These are phyloP conservation scores for Drosophila kanapiae DNA, from an alignment of 1,140 invertebrate species.

Conservation along the genomic window DNA sequence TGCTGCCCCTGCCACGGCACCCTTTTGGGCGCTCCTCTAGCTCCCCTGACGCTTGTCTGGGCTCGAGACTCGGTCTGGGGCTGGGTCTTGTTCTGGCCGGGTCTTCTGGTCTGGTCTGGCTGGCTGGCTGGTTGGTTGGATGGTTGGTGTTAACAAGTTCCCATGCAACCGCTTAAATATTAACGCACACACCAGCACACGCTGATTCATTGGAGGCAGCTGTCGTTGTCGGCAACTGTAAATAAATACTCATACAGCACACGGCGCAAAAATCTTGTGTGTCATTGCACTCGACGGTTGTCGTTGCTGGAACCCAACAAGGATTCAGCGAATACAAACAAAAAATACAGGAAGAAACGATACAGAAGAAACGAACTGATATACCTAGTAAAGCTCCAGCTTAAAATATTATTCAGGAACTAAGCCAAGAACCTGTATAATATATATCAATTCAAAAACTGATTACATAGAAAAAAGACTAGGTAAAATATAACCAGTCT, in stretches of 20 bases:
- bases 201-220: constrained; percentile 35
- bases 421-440: too few species aligned
- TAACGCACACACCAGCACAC: constrained; percentile 63
- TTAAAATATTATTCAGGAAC: background rate
- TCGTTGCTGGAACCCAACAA: constrained; percentile 23
- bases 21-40: constrained; percentile 5
- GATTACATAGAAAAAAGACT: background rate
- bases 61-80: constrained; percentile 23
- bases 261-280: constrained; percentile 72
- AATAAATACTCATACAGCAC: constrained; percentile 82
- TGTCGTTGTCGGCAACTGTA: constrained; percentile 73
- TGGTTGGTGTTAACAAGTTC: constrained; percentile 81
- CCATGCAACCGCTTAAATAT: constrained; percentile 82
- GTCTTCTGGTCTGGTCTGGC: constrained; percentile 26
- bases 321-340: constrained; percentile 3
- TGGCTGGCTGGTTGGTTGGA: constrained; percentile 16
- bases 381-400: background rate
- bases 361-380: too few species aligned
- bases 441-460: too few species aligned
- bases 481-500: background rate
- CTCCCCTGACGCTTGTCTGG: constrained; percentile 62
- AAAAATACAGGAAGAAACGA: background rate
- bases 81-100: constrained; percentile 30
- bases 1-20: constrained; percentile 19
- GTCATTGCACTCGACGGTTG: constrained; percentile 75